Evolutionary conservation across 2,113 vertebrate species (phyloP), one percentile per base, ranked within the genome.

Genomic region (Phalacrocorax pelagicus): DNA sequence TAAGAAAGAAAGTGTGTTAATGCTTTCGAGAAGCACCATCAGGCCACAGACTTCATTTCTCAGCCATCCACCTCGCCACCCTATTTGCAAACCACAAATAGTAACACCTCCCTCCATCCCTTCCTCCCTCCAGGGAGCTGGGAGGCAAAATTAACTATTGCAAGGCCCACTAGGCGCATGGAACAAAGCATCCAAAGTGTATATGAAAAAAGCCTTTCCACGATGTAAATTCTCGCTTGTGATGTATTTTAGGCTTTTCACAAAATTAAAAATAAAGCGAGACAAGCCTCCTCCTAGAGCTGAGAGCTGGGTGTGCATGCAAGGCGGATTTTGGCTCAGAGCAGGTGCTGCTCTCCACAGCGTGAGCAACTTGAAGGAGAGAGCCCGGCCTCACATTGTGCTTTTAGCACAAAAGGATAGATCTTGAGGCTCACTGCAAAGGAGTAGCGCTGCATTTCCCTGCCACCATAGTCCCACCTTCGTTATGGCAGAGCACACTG

Each of bases 1-100:
- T 87, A 49, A 90, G 87, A 78, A 93, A 82, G 74, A 94, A 96
- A 96, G 87, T 57, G 78, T 95, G 90, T 91, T 93, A 96, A 94
- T 96, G 96, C 87, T 95, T 96, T 96, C 1, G 1, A 88, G 87
- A 93, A 94, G 81, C 87, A 77, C 73, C 19, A 3, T 79, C 65
- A 72, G 91, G 92, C 94, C 74, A 16, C 85, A 82, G 93, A 61
- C 77, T 92, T 94, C 20, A 80, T 93, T 95, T 94, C 93, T 88
- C 93, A 95, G 78, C 70, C 93, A 94, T 96, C 73, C 74, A 95
- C 74, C 92, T 94, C 58, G 3, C 57, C 52, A 59, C 67, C 66
- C 87, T 92, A 27, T 93, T 85, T 13, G 84, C 89, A 96, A 87
- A 90, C 78, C 34, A 0, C 84, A 94, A 65, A 91, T 97, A 96